phyloP scores from a whole-genome alignment of 2,113 vertebrate genomes.

The Carlito syrichta region DNA sequence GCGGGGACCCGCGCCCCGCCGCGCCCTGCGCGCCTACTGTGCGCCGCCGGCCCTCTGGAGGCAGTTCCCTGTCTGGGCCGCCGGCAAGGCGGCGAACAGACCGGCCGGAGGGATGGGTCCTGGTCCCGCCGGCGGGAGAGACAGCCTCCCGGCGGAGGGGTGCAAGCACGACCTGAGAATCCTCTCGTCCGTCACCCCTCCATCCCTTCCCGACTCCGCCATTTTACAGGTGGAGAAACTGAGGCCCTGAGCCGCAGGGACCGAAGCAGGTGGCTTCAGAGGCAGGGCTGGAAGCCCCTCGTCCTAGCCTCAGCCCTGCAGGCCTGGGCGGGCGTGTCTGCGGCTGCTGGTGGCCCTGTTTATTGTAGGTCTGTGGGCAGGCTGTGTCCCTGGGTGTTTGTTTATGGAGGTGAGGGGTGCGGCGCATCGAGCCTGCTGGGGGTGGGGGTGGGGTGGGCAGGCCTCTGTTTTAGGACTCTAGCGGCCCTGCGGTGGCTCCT shows the following conservation, averaged over 20 bases:
- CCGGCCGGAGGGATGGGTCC: neutral
- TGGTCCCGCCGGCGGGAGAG: neutral
- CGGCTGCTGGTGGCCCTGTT: neutral
- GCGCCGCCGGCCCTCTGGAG: neutral
- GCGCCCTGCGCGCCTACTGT: slow-evolving; percentile 35
- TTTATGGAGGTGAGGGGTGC: slow-evolving; percentile 31
- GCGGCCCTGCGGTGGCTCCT: neutral
- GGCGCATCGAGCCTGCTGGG: neutral
- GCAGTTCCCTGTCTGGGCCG: neutral
- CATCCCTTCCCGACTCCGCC: neutral
- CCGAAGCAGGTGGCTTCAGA: neutral
- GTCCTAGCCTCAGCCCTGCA: neutral
- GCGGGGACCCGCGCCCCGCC: neutral
- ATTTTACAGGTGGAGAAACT: slow-evolving; percentile 1
- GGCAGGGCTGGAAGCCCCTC: neutral
- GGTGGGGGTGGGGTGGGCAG: neutral
- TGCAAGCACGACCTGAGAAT: neutral
- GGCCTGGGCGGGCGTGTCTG: neutral
- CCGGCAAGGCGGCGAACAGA: neutral
- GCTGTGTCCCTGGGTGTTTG: slow-evolving; percentile 58
- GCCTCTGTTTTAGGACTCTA: neutral
- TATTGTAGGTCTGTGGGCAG: slow-evolving; percentile 39
- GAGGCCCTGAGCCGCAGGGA: neutral
- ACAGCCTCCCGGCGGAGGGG: neutral
- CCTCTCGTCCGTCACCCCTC: neutral